Evolutionary conservation across 1,140 invertebrate species (phyloP), one percentile per base, ranked within the genome.

Genomic region (Lepidostoma basale): DNA sequence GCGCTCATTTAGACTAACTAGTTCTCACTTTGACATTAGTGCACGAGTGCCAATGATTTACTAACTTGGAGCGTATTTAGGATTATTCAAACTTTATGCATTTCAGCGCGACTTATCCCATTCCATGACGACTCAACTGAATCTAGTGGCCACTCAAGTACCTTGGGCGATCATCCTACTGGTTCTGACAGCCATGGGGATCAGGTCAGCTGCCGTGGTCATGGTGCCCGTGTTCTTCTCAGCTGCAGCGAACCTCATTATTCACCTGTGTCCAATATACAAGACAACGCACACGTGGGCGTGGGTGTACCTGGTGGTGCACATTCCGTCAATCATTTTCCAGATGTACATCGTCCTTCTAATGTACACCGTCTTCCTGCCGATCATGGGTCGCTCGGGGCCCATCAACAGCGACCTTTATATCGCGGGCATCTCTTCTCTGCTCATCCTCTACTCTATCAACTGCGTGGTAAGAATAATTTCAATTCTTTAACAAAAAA

Each of bases 321-420:
- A 68, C 10, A 65, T 72, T 8, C 70, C 70, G 4, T 44, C 60
- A 10, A 23, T 68, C 8, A 14, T 68, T 2, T 22, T 65, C 14
- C 56, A 44, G 4, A 40, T 65, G 54, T 72, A 72, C 30, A 5
- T 65, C 5, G 28, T 25, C 10, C 23, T 72, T 14, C 14, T 72
- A 16, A 36, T 20, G 0, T 72, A 72, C 28, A 63, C 56, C 26
- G 36, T 66, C 4, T 30, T 72, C 25, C 12, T 68, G 9, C 70
- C 70, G 22, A 52, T 68, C 12, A 39, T 56, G 40, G 70, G 52
- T n/a, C 66, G 70, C 8, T 72, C 70, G 3, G 66, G 70, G 10
- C 20, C 39, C 12, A 56, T 72, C 36, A 72, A 72, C 36, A 62
- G 66, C 33, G 70, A 72, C 62, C 33, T 72, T 6, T 65, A 72